Evolutionary conservation across 2,113 vertebrate species (phyloP), one percentile per base, ranked within the genome.

Genomic region (Mirounga angustirostris): DNA sequence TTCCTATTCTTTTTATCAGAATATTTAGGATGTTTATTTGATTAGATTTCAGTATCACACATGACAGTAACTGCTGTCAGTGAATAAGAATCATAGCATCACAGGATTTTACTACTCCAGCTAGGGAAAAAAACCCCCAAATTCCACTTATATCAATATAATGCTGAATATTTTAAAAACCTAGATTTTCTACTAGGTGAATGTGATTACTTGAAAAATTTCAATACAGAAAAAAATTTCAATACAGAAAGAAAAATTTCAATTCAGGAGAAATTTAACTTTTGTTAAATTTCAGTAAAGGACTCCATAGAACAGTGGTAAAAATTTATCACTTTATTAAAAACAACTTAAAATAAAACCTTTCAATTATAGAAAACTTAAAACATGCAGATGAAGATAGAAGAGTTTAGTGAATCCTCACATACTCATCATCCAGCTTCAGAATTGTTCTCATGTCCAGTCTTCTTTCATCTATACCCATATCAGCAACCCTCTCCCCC

Each of bases 271-370:
- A 43, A 63, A 63, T 43, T 43, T 43, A 43, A 43, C 40, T 43
- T 43, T 43, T 43, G 40, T 43, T 43, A 30, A 63, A 63, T 63
- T 65, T 65, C 28, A 65, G 14, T 30, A 65, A 65, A 94, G 14
- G 21, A 67, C 50, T 87, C 26, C 28, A 5, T n/a, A 67, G 73
- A 81, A 74, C 19, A 71, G 56, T 86, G 74, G 13, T 69, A 0
- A 93, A 24, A 78, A 63, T 83, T 83, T 59, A 89, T 58, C 92
- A 83, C 22, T 74, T 94, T 69, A 61, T 94, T 93, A 91, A 73
- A 54, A 85, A 21, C 4, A 30, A 16, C 5, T 26, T 36, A 22
- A 58, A 56, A 33, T 82, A 73, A 54, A 85, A 21, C 6, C n/a
- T 50, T 84, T 91, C 91, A 81, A 40, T 85, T 95, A 59, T 73